A percentile compares a stretch with the other conserved stretches of the same genome.
Conservation (phyloP, 1,140 invertebrate genomes). For the Drosophila subpulchrella region DNA sequence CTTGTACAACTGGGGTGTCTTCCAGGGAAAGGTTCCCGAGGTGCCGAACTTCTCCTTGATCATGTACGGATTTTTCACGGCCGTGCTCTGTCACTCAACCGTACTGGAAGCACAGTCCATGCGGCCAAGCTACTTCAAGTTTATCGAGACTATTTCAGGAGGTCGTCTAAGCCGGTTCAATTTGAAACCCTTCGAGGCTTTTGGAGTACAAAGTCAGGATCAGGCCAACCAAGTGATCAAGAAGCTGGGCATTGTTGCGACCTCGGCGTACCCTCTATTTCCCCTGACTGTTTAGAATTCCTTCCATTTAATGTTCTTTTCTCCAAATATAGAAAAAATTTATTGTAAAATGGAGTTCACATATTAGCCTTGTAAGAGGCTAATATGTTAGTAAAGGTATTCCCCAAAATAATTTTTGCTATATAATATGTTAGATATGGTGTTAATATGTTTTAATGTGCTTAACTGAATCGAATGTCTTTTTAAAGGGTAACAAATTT, state of each 20-base stretch:
- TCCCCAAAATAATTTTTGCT: no score
- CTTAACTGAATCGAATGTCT: neutral
- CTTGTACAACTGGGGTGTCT: constrained; percentile 87
- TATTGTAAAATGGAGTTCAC: no score
- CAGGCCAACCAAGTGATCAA: constrained; percentile 83
- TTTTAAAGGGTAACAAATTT: neutral
- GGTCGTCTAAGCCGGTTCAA: constrained; percentile 56
- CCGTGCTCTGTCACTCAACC: constrained; percentile 91
- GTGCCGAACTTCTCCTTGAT: constrained; percentile 88
- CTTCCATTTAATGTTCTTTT: no score
- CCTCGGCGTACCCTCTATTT: constrained; percentile 32
- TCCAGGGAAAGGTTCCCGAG: constrained; percentile 86
- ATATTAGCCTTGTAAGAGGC: no score
- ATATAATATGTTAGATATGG: no score
- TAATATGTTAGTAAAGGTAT: neutral
- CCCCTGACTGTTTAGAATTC: constrained; percentile 25
- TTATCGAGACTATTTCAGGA: constrained; percentile 89
- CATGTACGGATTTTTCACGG: constrained; percentile 91
- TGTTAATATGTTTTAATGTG: neutral
- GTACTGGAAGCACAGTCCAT: constrained; percentile 92
- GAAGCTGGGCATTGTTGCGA: constrained; percentile 56
- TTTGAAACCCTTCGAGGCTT: constrained; percentile 86
- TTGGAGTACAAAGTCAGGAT: constrained; percentile 85
- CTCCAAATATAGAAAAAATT: no score
- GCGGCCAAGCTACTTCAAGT: constrained; percentile 92